phyloP scores from a whole-genome alignment of 2,113 vertebrate species.

The Cynocephalus volans region DNA sequence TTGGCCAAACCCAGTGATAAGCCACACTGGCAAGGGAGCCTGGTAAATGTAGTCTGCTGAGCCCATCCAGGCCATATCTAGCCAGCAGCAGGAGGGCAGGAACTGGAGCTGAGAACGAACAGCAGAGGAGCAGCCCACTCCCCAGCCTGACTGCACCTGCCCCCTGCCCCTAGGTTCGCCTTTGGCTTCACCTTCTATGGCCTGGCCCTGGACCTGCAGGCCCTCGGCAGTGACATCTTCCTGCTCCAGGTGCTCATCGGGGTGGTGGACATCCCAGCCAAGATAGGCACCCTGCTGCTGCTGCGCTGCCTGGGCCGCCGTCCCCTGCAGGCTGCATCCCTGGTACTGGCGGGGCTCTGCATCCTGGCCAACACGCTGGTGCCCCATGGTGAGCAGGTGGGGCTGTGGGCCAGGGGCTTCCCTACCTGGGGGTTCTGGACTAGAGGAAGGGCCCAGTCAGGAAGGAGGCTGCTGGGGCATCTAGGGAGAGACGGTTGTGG shows the following conservation, averaged over 20 bases:
- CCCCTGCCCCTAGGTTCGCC: slow-evolving; percentile 80
- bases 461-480: not conserved
- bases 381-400: slow-evolving; percentile 84
- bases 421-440: not conserved
- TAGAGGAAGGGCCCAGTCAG: not conserved
- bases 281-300: slow-evolving; percentile 87
- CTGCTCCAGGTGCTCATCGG: slow-evolving; percentile 91
- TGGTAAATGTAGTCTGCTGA: not conserved
- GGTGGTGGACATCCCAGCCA: slow-evolving; percentile 90
- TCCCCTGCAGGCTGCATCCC: slow-evolving; percentile 83
- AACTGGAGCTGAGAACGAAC: not conserved
- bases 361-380: slow-evolving; percentile 89
- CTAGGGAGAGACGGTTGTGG: not conserved
- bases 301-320: slow-evolving; percentile 88
- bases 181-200: slow-evolving; percentile 91
- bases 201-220: slow-evolving; percentile 86
- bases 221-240: slow-evolving; percentile 91
- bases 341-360: slow-evolving; percentile 90
- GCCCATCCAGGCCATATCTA: not conserved
- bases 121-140: not conserved
- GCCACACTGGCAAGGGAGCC: not conserved
- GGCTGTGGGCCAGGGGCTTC: not conserved
- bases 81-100: not conserved
- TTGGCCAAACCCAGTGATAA: not conserved
- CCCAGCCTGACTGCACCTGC: not conserved